phyloP scores from a whole-genome alignment of 2,113 vertebrate genomes.

The Crotalus tigris region DNA sequence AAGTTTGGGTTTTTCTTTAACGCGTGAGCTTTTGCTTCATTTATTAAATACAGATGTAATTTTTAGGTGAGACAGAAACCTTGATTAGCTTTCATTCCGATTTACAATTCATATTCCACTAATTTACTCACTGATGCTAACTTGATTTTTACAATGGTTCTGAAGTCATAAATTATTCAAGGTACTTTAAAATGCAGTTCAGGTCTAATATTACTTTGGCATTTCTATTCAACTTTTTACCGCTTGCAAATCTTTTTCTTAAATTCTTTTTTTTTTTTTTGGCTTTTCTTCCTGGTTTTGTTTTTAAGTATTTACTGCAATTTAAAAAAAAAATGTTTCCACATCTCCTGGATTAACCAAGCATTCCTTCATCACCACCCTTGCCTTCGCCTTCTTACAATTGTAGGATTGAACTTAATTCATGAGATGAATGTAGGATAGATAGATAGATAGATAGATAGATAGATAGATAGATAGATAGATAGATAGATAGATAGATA shows the following conservation, averaged over 20 bases:
- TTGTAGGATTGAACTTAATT: not conserved
- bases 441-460: too few species aligned
- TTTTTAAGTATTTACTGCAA: not conserved
- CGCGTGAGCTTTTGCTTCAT: not conserved
- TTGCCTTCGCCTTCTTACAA: not conserved
- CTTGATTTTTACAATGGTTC: not conserved
- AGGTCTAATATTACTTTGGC: not conserved
- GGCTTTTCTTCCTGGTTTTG: not conserved
- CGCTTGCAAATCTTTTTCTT: not conserved
- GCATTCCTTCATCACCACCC: not conserved
- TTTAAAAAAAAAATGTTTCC: not conserved
- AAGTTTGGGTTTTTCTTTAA: not conserved
- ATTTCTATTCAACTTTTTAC: not conserved
- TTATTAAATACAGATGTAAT: not conserved
- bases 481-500: too few species aligned
- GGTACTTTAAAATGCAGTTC: not conserved
- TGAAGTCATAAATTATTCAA: not conserved
- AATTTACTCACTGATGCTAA: not conserved
- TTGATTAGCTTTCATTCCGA: not conserved
- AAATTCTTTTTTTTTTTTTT: not conserved
- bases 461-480: too few species aligned
- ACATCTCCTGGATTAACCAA: not conserved
- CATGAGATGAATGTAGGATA: not conserved
- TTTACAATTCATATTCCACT: not conserved
- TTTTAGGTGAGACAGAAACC: not conserved